These are phyloP conservation scores for Rhombomys opimus DNA, from an alignment of 2,113 vertebrate species.

Conservation along the genomic window DNA sequence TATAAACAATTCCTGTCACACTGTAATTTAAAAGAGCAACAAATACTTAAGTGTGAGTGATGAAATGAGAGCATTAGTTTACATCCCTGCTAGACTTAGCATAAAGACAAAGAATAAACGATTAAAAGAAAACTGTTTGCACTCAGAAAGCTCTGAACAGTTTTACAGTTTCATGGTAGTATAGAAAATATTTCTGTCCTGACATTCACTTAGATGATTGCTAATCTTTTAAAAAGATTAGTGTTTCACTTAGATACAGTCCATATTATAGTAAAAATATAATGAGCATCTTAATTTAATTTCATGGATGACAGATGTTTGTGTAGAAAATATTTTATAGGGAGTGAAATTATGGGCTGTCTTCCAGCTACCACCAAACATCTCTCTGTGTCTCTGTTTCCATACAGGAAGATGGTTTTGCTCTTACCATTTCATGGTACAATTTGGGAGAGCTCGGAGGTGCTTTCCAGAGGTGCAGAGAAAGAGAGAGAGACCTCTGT, in stretches of 20 bases:
- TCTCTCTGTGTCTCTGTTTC: neutral
- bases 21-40: slow-evolving; percentile 31
- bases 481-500: neutral
- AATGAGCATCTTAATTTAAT: slow-evolving; percentile 51
- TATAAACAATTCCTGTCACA: slow-evolving; percentile 42
- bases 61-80: slow-evolving; percentile 74
- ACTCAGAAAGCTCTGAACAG: slow-evolving; percentile 75
- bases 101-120: slow-evolving; percentile 80
- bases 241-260: slow-evolving; percentile 12
- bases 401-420: neutral
- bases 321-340: slow-evolving; percentile 46
- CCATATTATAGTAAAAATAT: slow-evolving; percentile 27
- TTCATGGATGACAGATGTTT: slow-evolving; percentile 1
- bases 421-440: neutral
- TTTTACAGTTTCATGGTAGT: slow-evolving; percentile 50
- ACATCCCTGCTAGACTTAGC: slow-evolving; percentile 61
- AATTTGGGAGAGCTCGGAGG: neutral
- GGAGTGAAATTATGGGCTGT: neutral
- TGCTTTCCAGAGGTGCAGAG: neutral
- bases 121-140: slow-evolving; percentile 83
- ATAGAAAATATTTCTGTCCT: neutral
- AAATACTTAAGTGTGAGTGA: slow-evolving; percentile 54
- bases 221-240: slow-evolving; percentile 27
- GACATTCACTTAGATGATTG: slow-evolving; percentile 8
- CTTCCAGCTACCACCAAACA: neutral